Evolutionary conservation across 2,888 invertebrate species (phyloP), one percentile per base, ranked within the genome.

Genomic region (Apodemia mormo): DNA sequence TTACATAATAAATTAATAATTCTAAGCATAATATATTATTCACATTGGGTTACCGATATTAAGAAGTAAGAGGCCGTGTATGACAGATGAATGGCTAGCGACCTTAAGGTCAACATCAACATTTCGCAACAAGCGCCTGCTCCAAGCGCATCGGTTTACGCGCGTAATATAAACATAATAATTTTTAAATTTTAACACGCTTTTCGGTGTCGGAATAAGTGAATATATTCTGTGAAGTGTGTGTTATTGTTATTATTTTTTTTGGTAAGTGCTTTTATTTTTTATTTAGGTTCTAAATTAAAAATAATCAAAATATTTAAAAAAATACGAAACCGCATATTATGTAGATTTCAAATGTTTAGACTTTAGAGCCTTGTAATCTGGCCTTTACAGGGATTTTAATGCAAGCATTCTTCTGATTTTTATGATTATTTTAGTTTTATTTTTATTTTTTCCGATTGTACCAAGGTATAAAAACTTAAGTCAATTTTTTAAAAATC

Each of bases 81-180:
- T 68, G 68, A 68, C 68, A 68, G 68, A 68, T 68, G 68, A 68
- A 68, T 65, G 68, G 68, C 61, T 65, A 52, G 54, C 65, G 37
- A 49, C 52, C 52, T 65, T 52, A 68, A 68, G 68, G 68, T 68
- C 65, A 68, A 22, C 43, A 22, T 67, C 43, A 68, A 43, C 65
- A 64, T 68, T 49, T 68, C 68, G 68, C 65, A 68, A 68, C 52
- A 40, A 30, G 22, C 65, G 33, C 58, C 30, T 58, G 58, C 10
- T 58, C 10, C 58, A 58, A 30, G 33, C 58, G 58, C 58, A 58
- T 58, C 58, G 58, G 30, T 58, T 58, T 58, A 58, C 58, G 58
- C 58, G 58, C 30, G 58, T 30, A 58, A 14, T 58, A 30, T 58
- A 58, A 58, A 30, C 22, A 22, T 22, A 22, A 58, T 58, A 58